Evolutionary conservation across 37 sponge, comb jelly and placozoan genomes (phyloP), one percentile per base, ranked within the genome.

Genomic region (Tethya wilhelma): DNA sequence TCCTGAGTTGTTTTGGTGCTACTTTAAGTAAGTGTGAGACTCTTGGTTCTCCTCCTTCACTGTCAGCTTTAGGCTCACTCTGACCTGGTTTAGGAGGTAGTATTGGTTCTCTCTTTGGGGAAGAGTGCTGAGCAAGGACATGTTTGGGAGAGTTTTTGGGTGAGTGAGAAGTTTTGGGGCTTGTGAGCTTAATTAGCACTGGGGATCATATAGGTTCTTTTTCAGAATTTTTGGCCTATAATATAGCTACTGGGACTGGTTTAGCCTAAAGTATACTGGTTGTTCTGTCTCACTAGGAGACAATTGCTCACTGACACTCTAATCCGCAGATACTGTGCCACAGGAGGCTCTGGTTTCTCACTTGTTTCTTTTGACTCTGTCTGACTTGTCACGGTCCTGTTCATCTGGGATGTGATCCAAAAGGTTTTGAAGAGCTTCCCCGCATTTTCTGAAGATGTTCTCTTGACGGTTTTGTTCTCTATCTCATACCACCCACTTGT

Each of bases 381-480:
- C 3, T 28, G 22, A 33, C 45, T 57, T 12, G 38, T 56, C n/a
- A n/a, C n/a, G n/a, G 23, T 53, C 55, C n/a, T 12, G 9, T n/a
- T 33, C 44, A 7, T 25, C 28, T 14, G 86, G 76, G 14, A 84
- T 67, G 5, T 46, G 26, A 23, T 84, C 68, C n/a, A 75, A 56
- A 34, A 84, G 29, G 19, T n/a, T 64, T 19, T 40, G 39, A 29
- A 1, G 39, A 55, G 2, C 66, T 74, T 4, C 64, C 79, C n/a
- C n/a, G n/a, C 73, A 78, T 78, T 22, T 49, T 71, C 20, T 37
- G 71, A 0, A 86, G 2, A 42, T 86, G 79, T 1, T 63, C 56
- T 0, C 79, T 64, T 0, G 86, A 78, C 3, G 86, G 86, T 38
- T 38, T 70, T 22, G 78, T 86, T 2, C 86, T 55, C 38, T 67